phyloP scores from a whole-genome alignment of 2,888 invertebrate species.

The Epinotia demarniana region DNA sequence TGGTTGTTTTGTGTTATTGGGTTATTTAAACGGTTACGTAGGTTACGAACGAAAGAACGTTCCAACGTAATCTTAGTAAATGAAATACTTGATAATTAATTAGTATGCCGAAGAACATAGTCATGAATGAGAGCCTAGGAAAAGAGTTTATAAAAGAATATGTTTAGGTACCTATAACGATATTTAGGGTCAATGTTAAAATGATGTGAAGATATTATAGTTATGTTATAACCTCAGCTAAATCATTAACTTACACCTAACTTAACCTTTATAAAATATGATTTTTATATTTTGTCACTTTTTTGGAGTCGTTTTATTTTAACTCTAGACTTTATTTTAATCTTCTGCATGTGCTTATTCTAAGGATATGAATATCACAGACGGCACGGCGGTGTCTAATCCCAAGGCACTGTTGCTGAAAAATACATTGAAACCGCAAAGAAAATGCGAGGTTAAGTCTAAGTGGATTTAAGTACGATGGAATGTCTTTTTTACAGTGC shows the following conservation, averaged over 20 bases:
- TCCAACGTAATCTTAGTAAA: background rate
- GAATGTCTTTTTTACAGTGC: too few relatives aligned
- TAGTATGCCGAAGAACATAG: background rate
- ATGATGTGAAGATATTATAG: too few relatives aligned
- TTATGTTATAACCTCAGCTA: too few relatives aligned
- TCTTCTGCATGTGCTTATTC: conserved; percentile 16
- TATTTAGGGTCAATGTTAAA: too few relatives aligned
- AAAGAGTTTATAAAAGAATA: too few relatives aligned
- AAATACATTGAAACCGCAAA: background rate
- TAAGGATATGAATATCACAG: conserved; percentile 29
- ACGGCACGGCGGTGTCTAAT: conserved; percentile 16
- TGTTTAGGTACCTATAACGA: too few relatives aligned
- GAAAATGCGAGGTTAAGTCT: background rate
- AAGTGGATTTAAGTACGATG: background rate
- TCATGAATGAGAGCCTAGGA: too few relatives aligned
- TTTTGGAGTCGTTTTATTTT: background rate
- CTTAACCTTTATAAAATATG: too few relatives aligned
- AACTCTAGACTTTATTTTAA: background rate
- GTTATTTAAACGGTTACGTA: conserved; percentile 9
- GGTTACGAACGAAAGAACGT: background rate
- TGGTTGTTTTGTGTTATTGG: conserved; percentile 5
- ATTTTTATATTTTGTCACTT: too few relatives aligned
- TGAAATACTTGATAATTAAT: background rate
- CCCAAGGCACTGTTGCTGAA: conserved; percentile 19
- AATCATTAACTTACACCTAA: too few relatives aligned